Percentiles rank a stretch among this genome's conserved stretches.
These are phyloP conservation scores for Biston betularia DNA, from an alignment of 2,888 invertebrate genomes.

Conservation along the genomic window DNA sequence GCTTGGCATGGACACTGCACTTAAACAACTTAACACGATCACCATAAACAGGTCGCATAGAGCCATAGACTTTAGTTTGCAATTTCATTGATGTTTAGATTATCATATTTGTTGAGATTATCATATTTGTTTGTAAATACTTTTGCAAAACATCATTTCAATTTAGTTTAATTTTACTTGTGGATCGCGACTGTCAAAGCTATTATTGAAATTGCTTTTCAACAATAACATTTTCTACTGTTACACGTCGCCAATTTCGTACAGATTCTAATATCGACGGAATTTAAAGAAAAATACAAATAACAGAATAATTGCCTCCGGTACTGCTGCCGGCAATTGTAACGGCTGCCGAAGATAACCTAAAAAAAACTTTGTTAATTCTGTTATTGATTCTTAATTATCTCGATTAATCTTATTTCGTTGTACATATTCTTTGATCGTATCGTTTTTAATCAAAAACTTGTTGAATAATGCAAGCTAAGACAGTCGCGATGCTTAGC, in stretches of 20 bases:
- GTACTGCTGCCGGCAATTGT: too few species aligned
- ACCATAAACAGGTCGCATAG: conserved; percentile 19
- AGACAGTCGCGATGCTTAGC: conserved; percentile 37
- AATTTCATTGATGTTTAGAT: conserved; percentile 24
- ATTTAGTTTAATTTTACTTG: conserved; percentile 21
- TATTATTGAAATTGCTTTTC: neutral
- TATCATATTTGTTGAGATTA: neutral
- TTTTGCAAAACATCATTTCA: conserved; percentile 24
- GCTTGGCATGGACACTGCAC: conserved; percentile 59
- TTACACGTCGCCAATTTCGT: neutral
- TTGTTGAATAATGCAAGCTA: conserved; percentile 16
- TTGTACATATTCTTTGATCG: too few species aligned
- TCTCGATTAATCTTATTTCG: too few species aligned
- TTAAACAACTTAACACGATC: conserved; percentile 45
- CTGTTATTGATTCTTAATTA: too few species aligned
- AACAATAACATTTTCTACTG: neutral
- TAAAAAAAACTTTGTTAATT: too few species aligned
- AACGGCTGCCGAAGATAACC: too few species aligned
- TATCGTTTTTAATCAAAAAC: too few species aligned
- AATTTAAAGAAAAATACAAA: neutral
- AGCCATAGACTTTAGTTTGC: conserved; percentile 11
- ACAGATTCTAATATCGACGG: neutral
- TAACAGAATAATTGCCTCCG: too few species aligned
- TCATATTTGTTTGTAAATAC: conserved; percentile 33
- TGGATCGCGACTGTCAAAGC: conserved; percentile 38